Conservation (phyloP, 2,888 invertebrate genomes). For the Troilus luridus region DNA sequence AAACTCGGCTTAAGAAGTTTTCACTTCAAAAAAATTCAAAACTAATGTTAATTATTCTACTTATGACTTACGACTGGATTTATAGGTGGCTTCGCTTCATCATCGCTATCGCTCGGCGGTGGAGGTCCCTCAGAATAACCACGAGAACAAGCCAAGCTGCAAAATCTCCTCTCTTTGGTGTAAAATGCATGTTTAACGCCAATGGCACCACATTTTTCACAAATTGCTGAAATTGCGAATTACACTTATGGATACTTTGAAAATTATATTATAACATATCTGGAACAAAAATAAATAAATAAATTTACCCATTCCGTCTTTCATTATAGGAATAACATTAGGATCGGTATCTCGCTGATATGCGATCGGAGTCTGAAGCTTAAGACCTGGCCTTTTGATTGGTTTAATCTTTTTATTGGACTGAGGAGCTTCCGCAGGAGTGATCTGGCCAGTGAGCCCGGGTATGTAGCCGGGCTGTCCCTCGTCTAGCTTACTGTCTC, state of each 20-base stretch:
- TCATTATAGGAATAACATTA: constrained; percentile 88
- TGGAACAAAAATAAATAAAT: constrained; percentile 59
- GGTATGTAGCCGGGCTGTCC: neutral
- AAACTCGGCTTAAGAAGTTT: too few relatives aligned
- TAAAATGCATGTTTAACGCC: constrained; percentile 91
- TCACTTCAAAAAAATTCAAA: too few relatives aligned
- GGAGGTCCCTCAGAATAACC: constrained; percentile 64
- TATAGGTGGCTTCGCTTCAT: constrained; percentile 29
- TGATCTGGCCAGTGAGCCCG: constrained; percentile 19
- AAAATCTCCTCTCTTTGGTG: constrained; percentile 85
- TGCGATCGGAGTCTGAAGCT: constrained; percentile 83
- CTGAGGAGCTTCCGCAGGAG: constrained; percentile 41
- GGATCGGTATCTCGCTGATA: constrained; percentile 86
- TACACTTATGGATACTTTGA: neutral
- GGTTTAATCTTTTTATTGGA: constrained; percentile 77
- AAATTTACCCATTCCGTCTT: constrained; percentile 88
- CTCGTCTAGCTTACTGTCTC: constrained; percentile 64
- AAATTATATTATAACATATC: neutral
- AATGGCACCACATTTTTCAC: constrained; percentile 87
- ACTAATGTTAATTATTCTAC: too few relatives aligned
- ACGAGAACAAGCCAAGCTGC: constrained; percentile 85
- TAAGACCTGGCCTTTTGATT: constrained; percentile 80
- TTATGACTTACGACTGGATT: constrained; percentile 51
- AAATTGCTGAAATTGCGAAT: constrained; percentile 76
- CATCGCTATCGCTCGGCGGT: constrained; percentile 48